A percentile compares a stretch with the other conserved stretches of the same genome.
phyloP scores from a whole-genome alignment of 1,140 invertebrate species.

The Danaus melanippus region DNA sequence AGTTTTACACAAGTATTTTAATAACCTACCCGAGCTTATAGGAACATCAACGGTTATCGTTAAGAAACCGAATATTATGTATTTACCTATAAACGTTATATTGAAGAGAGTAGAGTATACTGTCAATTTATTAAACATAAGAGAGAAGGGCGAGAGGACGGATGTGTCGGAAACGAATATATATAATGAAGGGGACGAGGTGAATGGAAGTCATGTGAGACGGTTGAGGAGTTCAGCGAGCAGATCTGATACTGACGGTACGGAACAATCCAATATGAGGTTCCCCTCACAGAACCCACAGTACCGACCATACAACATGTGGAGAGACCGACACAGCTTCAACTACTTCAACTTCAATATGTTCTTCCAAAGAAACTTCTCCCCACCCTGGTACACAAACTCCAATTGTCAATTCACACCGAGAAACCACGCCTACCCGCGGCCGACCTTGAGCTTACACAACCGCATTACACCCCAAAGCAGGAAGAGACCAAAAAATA shows the following conservation, averaged over 20 bases:
- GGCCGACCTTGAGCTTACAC: background rate
- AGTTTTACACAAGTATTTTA: conserved; percentile 27
- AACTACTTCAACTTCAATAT: conserved; percentile 35
- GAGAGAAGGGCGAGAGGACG: conserved; percentile 19
- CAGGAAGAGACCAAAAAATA: conserved; percentile 23
- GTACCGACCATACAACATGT: conserved; percentile 28
- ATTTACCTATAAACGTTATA: conserved; percentile 43
- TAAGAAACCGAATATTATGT: conserved; percentile 36
- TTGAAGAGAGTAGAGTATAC: conserved; percentile 41
- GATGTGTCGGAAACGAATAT: conserved; percentile 21
- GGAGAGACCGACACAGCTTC: conserved; percentile 22
- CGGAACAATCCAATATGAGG: conserved; percentile 12
- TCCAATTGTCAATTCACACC: conserved; percentile 11
- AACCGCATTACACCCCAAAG: conserved; percentile 1
- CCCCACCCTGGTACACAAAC: conserved; percentile 18
- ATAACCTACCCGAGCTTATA: conserved; percentile 37
- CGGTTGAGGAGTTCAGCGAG: conserved; percentile 21
- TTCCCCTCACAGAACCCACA: conserved; percentile 20
- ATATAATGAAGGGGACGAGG: conserved; percentile 37
- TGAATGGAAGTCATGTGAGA: conserved; percentile 30
- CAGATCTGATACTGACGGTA: conserved; percentile 8
- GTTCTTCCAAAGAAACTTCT: conserved; percentile 37
- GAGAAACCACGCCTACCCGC: too few species aligned
- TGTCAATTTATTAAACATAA: conserved; percentile 46
- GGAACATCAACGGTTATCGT: conserved; percentile 36